These are phyloP conservation scores for Drosophila subsilvestris DNA, from an alignment of 2,888 invertebrate genomes.

Conservation along the genomic window DNA sequence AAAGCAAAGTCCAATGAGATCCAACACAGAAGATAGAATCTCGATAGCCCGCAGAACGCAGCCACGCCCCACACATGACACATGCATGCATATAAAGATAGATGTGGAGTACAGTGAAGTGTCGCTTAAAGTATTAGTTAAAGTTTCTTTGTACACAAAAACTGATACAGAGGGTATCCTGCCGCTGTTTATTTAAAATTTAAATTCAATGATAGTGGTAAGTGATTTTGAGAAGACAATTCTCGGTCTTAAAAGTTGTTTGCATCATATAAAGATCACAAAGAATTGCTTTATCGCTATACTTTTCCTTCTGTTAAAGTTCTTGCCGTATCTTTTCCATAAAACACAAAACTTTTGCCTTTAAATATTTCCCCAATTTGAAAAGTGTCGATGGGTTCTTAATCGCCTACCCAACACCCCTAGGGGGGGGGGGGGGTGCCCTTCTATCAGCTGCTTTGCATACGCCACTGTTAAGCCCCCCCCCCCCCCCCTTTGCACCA, in stretches of 20 bases:
- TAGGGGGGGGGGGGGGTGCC: too few relatives aligned
- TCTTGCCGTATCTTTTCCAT: neutral
- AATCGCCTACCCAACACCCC: slow-evolving; percentile 17
- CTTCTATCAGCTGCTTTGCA: slow-evolving; percentile 7
- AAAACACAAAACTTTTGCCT: slow-evolving; percentile 13
- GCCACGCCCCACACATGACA: slow-evolving; percentile 19
- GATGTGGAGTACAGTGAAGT: neutral
- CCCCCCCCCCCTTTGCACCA: neutral
- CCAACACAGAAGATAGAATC: slow-evolving; percentile 21
- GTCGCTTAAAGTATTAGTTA: too few relatives aligned
- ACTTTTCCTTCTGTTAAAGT: too few relatives aligned
- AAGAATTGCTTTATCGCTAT: too few relatives aligned
- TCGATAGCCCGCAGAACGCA: slow-evolving; percentile 27
- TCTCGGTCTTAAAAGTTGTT: too few relatives aligned
- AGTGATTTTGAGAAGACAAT: too few relatives aligned
- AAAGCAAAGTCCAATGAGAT: slow-evolving; percentile 43
- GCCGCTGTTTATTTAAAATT: too few relatives aligned
- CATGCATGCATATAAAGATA: neutral
- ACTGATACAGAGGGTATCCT: too few relatives aligned
- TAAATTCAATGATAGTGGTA: too few relatives aligned
- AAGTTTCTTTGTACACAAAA: too few relatives aligned
- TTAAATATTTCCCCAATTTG: slow-evolving; percentile 13
- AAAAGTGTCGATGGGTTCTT: slow-evolving; percentile 39
- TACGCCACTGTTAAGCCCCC: slow-evolving; percentile 4
- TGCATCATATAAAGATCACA: too few relatives aligned